Base-by-base conservation (phyloP, 2,113 vertebrate species). In the Semnornis frantzii region DNA sequence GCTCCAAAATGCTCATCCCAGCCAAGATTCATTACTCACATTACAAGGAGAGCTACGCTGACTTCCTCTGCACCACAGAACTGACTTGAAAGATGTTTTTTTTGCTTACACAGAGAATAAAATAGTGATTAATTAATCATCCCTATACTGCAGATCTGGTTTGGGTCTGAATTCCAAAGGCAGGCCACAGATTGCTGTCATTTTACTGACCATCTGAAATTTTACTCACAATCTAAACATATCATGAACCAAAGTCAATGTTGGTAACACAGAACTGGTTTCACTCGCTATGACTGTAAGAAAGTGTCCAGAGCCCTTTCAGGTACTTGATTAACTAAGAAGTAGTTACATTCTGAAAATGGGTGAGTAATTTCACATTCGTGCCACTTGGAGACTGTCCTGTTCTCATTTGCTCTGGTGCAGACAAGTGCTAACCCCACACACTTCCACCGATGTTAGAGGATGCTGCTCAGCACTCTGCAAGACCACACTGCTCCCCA, bases 1-100 rank as follows among this genome's bases (percentile, higher is more conserved):
- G 55, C 95, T 97, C 91, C 87, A 92, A 95, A 96, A 95, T 60
- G 93, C 89, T 92, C 83, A 75, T 94, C 90, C 76, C 42, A 95
- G 97, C 96, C 97, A 97, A 96, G 90, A 90, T 85, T 94, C 96
- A 96, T 97, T 96, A 96, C 85, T 97, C 92, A 91, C 30, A 1
- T 83, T 77, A 78, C 71, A 93, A 94, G 82, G 92, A 94, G 85
- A 93, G 87, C 91, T 96, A 85, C 69, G 34, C 34, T 1, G n/a
- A 80, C 87, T 97, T 97, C 92, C 95, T 96, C 91, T 91, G 80
- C 46, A 66, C 83, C 34, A 74, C 15, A 81, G 78, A 25, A 58
- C 71, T 46, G 28, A 69, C 60, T 84, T 70, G 34, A 90, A 96
- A 96, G 20, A 30, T 54, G 37, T 9, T 73, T 86, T 52, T 57